Percentiles rank a stretch among this genome's conserved stretches.
Conservation (phyloP, 2,113 vertebrate genomes). For the Nannobrachium achirus region DNA sequence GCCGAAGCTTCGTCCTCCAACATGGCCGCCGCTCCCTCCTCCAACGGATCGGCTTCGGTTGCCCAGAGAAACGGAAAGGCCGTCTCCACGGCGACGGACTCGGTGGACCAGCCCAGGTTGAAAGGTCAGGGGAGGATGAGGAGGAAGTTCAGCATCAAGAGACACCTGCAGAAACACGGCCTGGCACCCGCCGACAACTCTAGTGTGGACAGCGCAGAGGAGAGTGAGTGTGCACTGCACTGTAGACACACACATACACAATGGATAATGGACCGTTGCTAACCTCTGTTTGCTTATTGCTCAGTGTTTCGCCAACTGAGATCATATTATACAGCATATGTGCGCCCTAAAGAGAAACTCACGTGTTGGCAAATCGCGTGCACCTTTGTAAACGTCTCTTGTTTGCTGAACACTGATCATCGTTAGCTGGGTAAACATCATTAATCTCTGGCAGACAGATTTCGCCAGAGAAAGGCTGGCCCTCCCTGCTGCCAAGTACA, state of each 20-base stretch:
- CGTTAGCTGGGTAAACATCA: background rate
- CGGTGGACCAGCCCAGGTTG: conserved; percentile 80
- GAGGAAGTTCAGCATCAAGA: conserved; percentile 86
- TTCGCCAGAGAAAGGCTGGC: too few relatives aligned
- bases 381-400: background rate
- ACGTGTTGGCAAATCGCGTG: background rate
- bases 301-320: too few relatives aligned
- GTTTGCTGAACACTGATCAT: background rate
- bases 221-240: conserved; percentile 76
- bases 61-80: conserved; percentile 43
- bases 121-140: conserved; percentile 83
- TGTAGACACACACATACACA: background rate
- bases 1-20: conserved; percentile 1
- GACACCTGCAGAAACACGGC: conserved; percentile 85
- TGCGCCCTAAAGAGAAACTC: too few relatives aligned
- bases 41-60: conserved; percentile 7
- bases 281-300: too few relatives aligned
- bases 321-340: too few relatives aligned
- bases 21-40: background rate
- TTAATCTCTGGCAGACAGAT: too few relatives aligned
- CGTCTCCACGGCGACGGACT: conserved; percentile 63
- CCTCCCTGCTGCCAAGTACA: too few relatives aligned
- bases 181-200: conserved; percentile 82
- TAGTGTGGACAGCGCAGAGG: conserved; percentile 83
- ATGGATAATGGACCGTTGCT: background rate